Base-by-base conservation (phyloP, 2,113 vertebrate species). In the Rallus limicola region DNA sequence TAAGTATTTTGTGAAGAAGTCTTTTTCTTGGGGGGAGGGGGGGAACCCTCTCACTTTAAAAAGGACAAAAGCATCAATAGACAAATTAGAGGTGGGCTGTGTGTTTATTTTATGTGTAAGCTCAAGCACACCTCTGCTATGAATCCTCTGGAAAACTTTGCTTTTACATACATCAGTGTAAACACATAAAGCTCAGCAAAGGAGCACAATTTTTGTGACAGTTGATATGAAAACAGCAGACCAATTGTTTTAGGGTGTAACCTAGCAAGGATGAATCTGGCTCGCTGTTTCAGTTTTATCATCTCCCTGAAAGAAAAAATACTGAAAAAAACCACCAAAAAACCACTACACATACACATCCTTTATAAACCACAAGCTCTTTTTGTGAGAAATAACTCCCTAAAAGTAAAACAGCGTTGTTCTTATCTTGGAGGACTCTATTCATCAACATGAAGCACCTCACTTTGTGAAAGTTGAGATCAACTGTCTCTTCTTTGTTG, bases 391-490 rank as follows among this genome's bases (percentile, higher is more conserved):
- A 95, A 55, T 18, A 78, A 56, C 38, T 85, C 78, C 50, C 25
- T 36, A 67, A 48, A 85, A 94, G 50, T 24, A 83, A 36, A 7
- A 29, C 0, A 84, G 62, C 52, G 13, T 25, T 77, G 31, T 11
- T 91, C 40, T 75, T 62, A 71, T 59, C 75, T 56, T 50, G 59
- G 34, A 87, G 67, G 33, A 80, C 40, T 9, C 59, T 31, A 40
- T 63, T 85, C 40, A 90, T 84, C 79, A 92, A 92, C 96, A 95
- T 26, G 38, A 91, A 95, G 84, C 64, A 59, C n/a, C 62, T 78
- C 88, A 92, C 38, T 96, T 84, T 52, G 29, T 56, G 52, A 38
- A 77, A 90, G 82, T 19, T 91, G 82, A 90, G 59, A 71, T 72
- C 85, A 92, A 77, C 85, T 33, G 65, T 69, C 91, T 29, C 52